Base-by-base conservation (phyloP, 1,140 invertebrate species). In the Lethrus apterus region DNA sequence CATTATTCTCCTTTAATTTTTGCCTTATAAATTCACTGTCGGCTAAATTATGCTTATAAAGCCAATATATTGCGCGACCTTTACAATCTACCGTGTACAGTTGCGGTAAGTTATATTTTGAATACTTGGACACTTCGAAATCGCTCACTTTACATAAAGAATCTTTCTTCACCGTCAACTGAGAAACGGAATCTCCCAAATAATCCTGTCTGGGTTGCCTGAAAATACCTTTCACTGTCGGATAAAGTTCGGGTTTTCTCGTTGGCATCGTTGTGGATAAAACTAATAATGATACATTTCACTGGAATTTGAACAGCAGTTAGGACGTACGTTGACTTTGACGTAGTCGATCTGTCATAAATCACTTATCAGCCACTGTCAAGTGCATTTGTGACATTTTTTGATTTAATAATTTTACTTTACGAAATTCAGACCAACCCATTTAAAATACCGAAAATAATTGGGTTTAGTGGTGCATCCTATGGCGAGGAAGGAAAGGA, bases 141-240 rank as follows among this genome's bases (percentile, higher is more conserved):
- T 44, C 43, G 43, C 43, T 44, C 43, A 44, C 43, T 44, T 44
- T 44, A 32, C 43, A 44, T 34, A 44, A 23, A 8, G 43, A 44
- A 10, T 34, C 43, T 8, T 32, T 17, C n/a, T 23, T 19, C 11
- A 44, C 2, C 8, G 24, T 14, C 2, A 9, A 44, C 23, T 44
- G 30, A 2, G 43, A 44, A 2, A 44, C 43, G 3, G 43, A 44
- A 17, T 10, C 29, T 2, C 23, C 3, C 2, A 33, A 21, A 11
- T 21, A 21, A 19, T 44, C 43, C n/a, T 44, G n/a, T 7, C 43
- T n/a, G 2, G 43, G 43, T 21, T 44, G 29, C 13, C 43, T 18
- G 18, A 44, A 44, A 15, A 43, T 26, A 17, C 41, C 24, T 24
- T 11, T n/a, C 13, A 7, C 1, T 10, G 15, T 36, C 13, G 4